Base-by-base conservation (phyloP, 2,888 invertebrate genomes). In the Unio pictorum region DNA sequence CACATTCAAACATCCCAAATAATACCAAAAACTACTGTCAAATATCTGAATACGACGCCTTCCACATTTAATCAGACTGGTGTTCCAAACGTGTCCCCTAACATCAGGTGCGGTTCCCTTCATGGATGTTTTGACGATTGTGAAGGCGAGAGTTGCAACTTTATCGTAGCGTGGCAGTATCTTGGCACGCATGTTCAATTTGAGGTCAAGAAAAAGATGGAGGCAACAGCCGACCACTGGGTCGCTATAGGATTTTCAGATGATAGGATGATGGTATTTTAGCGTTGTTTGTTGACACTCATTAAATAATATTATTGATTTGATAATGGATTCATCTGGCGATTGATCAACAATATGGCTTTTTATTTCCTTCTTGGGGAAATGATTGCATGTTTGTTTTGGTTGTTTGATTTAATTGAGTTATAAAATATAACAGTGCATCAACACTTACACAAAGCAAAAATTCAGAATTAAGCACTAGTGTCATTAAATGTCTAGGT, bases 71-170 rank as follows among this genome's bases (percentile, higher is more conserved):
- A 64, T 58, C 57, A 20, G 45, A 55, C 20, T 11, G 59, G 15
- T 23, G 17, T 1, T 26, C 8, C 28, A 17, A 56, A 54, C 28
- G 28, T 75, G 18, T 63, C 70, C 15, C 68, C 74, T 26, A 79
- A 81, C 56, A 64, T 67, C 0, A 75, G 72, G 18, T 89, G 89
- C 73, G 88, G 88, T 8, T 68, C 67, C 7, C 84, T 81, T 4
- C 84, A 86, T 64, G 87, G 88, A 11, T 89, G 89, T 69, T 87
- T 86, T 74, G 80, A 84, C 30, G 82, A 85, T 64, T 88, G 88
- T 68, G 69, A 71, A n/a, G 76, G 76, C 30, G 72, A 73, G 7
- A 66, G 70, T 7, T 89, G 89, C 73, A 81, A 81, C 66, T 84
- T 78, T 61, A 71, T 86, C 15, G 80, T 88, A 17, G 81, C 86